phyloP scores from a whole-genome alignment of 1,140 invertebrate genomes.

The Patella vulgata region DNA sequence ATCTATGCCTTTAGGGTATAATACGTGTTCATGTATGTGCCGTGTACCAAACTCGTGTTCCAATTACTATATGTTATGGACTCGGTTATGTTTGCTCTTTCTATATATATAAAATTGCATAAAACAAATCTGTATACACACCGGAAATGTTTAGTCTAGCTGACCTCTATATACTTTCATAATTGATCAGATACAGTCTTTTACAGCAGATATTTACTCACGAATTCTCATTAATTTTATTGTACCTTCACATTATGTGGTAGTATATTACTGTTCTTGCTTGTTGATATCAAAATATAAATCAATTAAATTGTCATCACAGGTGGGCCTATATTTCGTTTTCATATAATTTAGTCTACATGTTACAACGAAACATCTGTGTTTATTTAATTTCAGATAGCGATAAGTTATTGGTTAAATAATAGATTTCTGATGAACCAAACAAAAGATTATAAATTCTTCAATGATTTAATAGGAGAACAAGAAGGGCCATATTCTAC shows the following conservation, averaged over 20 bases:
- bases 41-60: too few species aligned
- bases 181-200: too few species aligned
- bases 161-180: too few species aligned
- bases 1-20: too few species aligned
- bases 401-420: slow-evolving; percentile 42
- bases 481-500: slow-evolving; percentile 15
- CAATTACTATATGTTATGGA: too few species aligned
- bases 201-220: too few species aligned
- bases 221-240: slow-evolving; percentile 3
- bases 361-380: slow-evolving; percentile 16
- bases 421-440: slow-evolving; percentile 22
- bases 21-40: too few species aligned
- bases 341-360: slow-evolving; percentile 8
- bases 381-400: slow-evolving; percentile 29
- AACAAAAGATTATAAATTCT: slow-evolving; percentile 29
- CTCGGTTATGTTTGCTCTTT: too few species aligned
- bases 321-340: neutral
- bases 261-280: neutral
- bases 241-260: neutral
- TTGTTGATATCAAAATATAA: neutral
- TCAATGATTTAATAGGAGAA: slow-evolving; percentile 36
- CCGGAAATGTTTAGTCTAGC: too few species aligned
- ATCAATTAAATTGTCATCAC: neutral
- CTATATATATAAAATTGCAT: too few species aligned
- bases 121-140: too few species aligned